A percentile compares a stretch with the other conserved stretches of the same genome.
Evolutionary conservation across 1,140 invertebrate species (phyloP).

Genomic region (Drosophila athabasca): DNA sequence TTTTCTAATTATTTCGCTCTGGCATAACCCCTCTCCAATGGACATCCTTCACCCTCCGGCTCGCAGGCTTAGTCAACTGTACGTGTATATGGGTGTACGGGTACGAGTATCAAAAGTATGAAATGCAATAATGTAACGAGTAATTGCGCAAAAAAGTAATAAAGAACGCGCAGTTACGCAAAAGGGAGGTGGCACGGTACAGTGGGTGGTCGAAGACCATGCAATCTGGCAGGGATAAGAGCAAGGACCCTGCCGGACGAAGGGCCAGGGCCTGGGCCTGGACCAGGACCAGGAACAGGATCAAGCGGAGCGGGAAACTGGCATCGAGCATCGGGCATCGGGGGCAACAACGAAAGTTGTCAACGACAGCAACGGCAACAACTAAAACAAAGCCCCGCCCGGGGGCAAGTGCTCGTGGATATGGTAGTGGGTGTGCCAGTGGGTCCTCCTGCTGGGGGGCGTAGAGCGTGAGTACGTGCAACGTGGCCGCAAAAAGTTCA

Average conservation of each 20-base stretch:
- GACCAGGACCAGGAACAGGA: no score
- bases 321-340: constrained; percentile 18
- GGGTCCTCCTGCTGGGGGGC: background rate
- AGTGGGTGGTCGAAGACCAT: constrained; percentile 43
- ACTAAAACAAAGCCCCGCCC: constrained; percentile 60
- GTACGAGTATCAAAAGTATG: constrained; percentile 62
- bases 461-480: constrained; percentile 55
- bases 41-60: constrained; percentile 27
- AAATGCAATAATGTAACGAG: constrained; percentile 82
- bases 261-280: no score
- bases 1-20: constrained; percentile 74
- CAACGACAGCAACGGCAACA: constrained; percentile 75
- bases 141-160: constrained; percentile 79
- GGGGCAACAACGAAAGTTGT: constrained; percentile 68
- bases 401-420: constrained; percentile 22
- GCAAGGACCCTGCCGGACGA: constrained; percentile 45
- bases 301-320: background rate
- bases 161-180: constrained; percentile 70
- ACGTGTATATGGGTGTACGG: constrained; percentile 52
- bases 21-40: constrained; percentile 25
- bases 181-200: constrained; percentile 29
- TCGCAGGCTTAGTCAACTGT: no score
- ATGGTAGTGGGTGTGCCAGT: background rate
- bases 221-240: constrained; percentile 70
- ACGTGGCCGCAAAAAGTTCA: constrained; percentile 73